Base-by-base conservation (phyloP, 2,113 vertebrate genomes). In the Paraplagusia blochii region DNA sequence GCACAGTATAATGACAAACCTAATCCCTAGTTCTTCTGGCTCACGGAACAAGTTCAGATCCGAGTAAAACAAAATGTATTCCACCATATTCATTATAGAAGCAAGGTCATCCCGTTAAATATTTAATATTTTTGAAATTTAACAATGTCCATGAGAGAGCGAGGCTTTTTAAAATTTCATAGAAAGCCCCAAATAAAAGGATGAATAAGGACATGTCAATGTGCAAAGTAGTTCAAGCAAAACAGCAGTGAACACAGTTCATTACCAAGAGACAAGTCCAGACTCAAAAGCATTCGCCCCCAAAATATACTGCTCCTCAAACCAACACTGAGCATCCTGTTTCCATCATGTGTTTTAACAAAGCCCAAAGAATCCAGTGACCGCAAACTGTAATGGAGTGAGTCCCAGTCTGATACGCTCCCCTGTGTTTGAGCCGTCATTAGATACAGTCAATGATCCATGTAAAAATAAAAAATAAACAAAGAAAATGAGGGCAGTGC, bases 321-420 rank as follows among this genome's bases (percentile, higher is more conserved):
- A 51, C 66, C 49, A 53, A 53, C 44, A 52, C 74, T 52, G 67
- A 72, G 75, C 80, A 64, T 80, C 82, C 80, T 71, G 77, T 77
- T 80, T 81, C 79, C 70, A 80, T 82, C 81, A 63, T 70, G 77
- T 78, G 78, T 73, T 85, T 84, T 86, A 81, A 87, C 39, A 76
- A 80, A 80, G 75, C 81, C 80, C 81, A 53, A 61, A 79, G 58
- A 80, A 83, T 62, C 73, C 83, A 86, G 82, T 83, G 85, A 89
- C 72, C 87, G 87, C 83, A 90, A 89, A 85, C 74, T 62, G 72
- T 82, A 83, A 54, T 79, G 54, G 66, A 81, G 82, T 86, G 84
- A 79, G 69, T 66, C 77, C 87, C 63, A 16, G 61, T 63, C 71
- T 81, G 74, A 80, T 83, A 68, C 44, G 29, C 82, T 83, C 80